Evolutionary conservation across 2,888 invertebrate species (phyloP).

Genomic region (Micropterix aruncella): DNA sequence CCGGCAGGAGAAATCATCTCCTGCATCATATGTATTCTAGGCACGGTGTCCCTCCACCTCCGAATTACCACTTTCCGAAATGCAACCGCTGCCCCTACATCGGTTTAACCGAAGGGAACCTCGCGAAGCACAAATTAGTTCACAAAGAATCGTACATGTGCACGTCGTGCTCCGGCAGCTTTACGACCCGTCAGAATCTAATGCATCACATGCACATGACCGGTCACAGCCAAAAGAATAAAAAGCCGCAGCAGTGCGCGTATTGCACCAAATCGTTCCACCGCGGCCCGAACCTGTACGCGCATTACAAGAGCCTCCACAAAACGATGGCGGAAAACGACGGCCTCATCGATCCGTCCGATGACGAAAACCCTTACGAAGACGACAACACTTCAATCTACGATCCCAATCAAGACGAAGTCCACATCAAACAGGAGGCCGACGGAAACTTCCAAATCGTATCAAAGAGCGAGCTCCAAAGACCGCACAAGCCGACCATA

Average conservation of each 20-base stretch:
- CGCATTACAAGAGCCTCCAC: constrained; percentile 54
- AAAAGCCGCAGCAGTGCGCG: constrained; percentile 44
- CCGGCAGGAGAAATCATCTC: constrained; percentile 56
- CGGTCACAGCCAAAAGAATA: constrained; percentile 35
- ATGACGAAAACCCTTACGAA: constrained; percentile 30
- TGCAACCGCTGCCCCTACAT: constrained; percentile 64
- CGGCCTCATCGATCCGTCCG: constrained; percentile 44
- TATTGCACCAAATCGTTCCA: constrained; percentile 64
- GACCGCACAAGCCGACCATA: constrained; percentile 25
- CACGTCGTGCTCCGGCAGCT: constrained; percentile 40
- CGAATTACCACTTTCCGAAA: constrained; percentile 60
- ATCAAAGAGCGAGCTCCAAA: constrained; percentile 6
- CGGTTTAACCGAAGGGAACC: constrained; percentile 55
- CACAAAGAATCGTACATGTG: constrained; percentile 41
- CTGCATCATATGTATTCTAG: constrained; percentile 68
- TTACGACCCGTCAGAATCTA: constrained; percentile 26
- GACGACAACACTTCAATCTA: constrained; percentile 20
- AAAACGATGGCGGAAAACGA: constrained; percentile 47
- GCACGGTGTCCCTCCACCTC: constrained; percentile 61
- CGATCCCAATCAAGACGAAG: constrained; percentile 23
- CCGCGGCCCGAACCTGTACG: constrained; percentile 52
- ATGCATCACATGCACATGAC: constrained; percentile 40
- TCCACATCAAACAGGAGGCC: constrained; percentile 23
- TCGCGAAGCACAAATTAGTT: constrained; percentile 54
- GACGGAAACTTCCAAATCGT: constrained; percentile 32